These are phyloP conservation scores for Mormyrops boulengeri DNA, from an alignment of 2,797 vertebrate species.

Conservation along the genomic window DNA sequence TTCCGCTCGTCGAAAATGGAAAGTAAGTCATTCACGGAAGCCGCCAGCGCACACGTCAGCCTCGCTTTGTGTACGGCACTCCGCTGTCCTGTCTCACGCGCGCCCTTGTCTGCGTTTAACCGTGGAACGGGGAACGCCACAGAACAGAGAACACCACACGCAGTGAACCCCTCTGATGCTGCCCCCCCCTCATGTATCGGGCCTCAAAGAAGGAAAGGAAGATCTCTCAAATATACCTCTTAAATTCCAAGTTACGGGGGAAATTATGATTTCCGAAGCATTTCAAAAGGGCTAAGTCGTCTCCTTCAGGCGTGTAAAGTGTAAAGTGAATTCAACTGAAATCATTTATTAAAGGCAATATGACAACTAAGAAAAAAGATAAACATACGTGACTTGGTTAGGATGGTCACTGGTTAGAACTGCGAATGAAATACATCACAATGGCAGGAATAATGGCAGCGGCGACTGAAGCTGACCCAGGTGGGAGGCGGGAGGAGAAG, in stretches of 20 bases:
- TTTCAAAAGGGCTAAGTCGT: not conserved
- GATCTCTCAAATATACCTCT: not conserved
- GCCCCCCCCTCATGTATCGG: not conserved
- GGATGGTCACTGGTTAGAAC: not conserved
- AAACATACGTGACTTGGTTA: not conserved
- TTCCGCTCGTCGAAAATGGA: conserved; percentile 52
- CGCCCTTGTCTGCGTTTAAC: conserved; percentile 22
- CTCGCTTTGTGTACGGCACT: conserved; percentile 53
- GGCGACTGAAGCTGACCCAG: not conserved
- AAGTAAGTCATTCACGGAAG: conserved; percentile 40
- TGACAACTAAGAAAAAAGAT: not conserved
- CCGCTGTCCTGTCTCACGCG: conserved; percentile 22
- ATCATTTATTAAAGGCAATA: not conserved
- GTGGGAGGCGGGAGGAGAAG: not conserved
- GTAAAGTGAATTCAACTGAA: not conserved
- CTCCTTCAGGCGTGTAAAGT: not conserved
- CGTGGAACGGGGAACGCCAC: not conserved
- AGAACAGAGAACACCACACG: conserved; percentile 1
- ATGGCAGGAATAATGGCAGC: not conserved
- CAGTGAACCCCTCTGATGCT: not conserved
- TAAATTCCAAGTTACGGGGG: not conserved
- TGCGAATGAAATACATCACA: not conserved
- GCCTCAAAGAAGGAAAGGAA: not conserved
- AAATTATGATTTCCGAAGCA: not conserved
- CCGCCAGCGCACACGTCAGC: conserved; percentile 26